Evolutionary conservation across 2,797 vertebrate genomes (phyloP).

Genomic region (Eidolon dupreanum): DNA sequence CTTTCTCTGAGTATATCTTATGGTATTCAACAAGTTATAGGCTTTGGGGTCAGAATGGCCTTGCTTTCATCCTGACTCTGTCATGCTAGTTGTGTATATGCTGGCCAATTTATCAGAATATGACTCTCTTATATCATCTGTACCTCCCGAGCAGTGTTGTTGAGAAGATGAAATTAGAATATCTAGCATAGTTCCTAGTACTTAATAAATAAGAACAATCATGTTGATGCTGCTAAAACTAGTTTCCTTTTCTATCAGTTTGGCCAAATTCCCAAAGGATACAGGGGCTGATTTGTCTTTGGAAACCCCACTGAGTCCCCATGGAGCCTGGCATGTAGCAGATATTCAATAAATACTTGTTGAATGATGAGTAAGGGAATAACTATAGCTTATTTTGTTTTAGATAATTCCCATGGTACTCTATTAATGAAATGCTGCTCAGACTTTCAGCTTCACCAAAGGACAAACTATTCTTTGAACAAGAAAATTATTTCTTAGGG

Average conservation of each 20-base stretch:
- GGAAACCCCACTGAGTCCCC: neutral
- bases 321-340: neutral
- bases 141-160: neutral
- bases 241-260: neutral
- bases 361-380: neutral
- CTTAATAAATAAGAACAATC: neutral
- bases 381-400: conserved; percentile 9
- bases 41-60: neutral
- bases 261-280: neutral
- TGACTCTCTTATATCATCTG: neutral
- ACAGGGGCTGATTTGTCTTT: neutral
- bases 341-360: neutral
- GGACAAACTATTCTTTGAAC: conserved; percentile 2
- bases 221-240: neutral
- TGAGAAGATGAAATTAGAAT: neutral
- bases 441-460: neutral
- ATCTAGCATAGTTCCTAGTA: neutral
- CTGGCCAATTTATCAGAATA: neutral
- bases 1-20: neutral
- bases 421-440: neutral
- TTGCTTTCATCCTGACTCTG: neutral
- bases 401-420: neutral
- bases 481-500: neutral
- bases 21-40: neutral
- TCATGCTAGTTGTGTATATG: neutral